Percentiles rank a stretch among this genome's conserved stretches.
Conservation (phyloP, 2,113 vertebrate genomes). For the Anseranas semipalmata region DNA sequence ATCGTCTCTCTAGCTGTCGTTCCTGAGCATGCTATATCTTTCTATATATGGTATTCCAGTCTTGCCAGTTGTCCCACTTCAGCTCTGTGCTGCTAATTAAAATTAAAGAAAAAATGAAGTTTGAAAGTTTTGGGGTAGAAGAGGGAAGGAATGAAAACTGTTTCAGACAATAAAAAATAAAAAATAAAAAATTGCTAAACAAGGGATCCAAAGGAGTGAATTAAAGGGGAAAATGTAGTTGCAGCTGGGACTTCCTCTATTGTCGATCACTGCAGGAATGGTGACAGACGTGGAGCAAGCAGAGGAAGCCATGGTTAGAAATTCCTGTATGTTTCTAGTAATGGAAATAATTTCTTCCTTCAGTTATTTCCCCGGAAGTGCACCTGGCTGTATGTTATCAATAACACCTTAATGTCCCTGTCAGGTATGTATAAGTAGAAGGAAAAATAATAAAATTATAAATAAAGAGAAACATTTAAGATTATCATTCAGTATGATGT, state of each 20-base stretch:
- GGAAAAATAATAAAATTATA: accelerated
- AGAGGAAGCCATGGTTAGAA: not conserved
- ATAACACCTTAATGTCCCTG: constrained; percentile 98
- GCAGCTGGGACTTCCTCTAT: not conserved
- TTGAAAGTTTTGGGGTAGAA: not conserved
- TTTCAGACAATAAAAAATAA: not conserved
- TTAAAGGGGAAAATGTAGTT: not conserved
- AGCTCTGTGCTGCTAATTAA: not conserved
- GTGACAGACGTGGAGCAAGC: not conserved
- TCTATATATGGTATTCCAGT: not conserved
- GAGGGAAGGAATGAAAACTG: not conserved
- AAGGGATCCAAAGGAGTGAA: not conserved
- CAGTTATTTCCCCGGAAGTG: constrained; percentile 95
- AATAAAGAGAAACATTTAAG: not conserved
- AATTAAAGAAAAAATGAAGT: not conserved
- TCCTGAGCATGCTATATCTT: not conserved
- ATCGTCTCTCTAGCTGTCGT: not conserved
- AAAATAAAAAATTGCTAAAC: not conserved
- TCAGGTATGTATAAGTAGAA: constrained; percentile 83
- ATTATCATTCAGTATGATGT: accelerated
- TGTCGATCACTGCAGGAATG: not conserved
- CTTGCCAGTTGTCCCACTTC: not conserved
- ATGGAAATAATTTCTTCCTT: not conserved
- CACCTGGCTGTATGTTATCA: constrained; percentile 97
- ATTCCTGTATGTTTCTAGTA: not conserved